A percentile compares a stretch with the other conserved stretches of the same genome.
Conservation (phyloP, 2,888 invertebrate species). For the Amiota mariae region DNA sequence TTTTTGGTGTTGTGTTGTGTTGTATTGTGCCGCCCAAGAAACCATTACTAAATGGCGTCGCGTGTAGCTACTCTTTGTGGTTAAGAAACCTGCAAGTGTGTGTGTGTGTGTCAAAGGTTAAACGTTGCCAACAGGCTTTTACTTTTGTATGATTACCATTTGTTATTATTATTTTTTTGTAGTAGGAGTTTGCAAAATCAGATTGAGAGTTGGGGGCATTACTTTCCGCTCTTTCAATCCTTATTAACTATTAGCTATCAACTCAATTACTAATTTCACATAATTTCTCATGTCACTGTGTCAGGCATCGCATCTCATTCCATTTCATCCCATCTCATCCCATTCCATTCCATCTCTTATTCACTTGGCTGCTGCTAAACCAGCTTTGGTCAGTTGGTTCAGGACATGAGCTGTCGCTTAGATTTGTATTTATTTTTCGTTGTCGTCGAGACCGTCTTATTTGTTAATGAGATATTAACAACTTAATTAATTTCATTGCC, state of each 20-base stretch:
- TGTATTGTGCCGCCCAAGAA: conserved; percentile 16
- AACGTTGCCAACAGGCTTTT: conserved; percentile 49
- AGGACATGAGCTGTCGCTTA: conserved; percentile 8
- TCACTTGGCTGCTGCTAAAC: not conserved
- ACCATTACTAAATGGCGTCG: conserved; percentile 61
- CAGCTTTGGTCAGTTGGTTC: not conserved
- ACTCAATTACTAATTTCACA: conserved; percentile 33
- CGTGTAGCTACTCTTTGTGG: conserved; percentile 52
- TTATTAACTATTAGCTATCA: conserved; percentile 64
- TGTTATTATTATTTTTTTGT: not conserved
- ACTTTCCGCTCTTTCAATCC: conserved; percentile 40
- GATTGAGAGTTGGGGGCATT: conserved; percentile 48
- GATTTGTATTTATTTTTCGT: conserved; percentile 30
- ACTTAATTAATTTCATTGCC: conserved; percentile 73
- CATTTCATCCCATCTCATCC: not conserved
- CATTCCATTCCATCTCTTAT: not conserved
- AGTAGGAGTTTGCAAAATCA: not conserved
- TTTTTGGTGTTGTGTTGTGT: too few species aligned
- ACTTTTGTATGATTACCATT: conserved; percentile 9
- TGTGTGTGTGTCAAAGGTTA: conserved; percentile 57
- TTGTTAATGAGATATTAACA: conserved; percentile 72
- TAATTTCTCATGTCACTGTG: conserved; percentile 32
- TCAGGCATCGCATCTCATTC: not conserved
- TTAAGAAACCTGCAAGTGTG: conserved; percentile 14
- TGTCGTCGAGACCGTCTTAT: conserved; percentile 26